Evolutionary conservation across 2,113 vertebrate species (phyloP).

Genomic region (Lipophrys pholis): DNA sequence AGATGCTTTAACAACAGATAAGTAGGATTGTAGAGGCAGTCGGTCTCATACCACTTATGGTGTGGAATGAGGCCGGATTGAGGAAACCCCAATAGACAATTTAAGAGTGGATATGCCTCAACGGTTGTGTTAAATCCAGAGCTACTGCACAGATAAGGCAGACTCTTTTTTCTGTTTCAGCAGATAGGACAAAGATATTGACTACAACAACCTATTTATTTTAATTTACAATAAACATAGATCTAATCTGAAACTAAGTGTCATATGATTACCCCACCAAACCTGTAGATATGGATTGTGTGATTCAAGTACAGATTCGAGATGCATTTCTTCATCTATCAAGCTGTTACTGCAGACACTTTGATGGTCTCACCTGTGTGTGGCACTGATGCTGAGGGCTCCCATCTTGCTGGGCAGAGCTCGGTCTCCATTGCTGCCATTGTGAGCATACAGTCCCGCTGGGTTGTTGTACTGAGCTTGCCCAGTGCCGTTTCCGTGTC

Average conservation of each 20-base stretch:
- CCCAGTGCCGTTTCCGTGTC: constrained; percentile 60
- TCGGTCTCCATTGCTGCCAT: constrained; percentile 81
- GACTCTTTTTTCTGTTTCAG: too few relatives aligned
- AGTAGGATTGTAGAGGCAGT: constrained; percentile 15
- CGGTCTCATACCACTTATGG: constrained; percentile 5
- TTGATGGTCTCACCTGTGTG: constrained; percentile 84
- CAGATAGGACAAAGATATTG: too few relatives aligned
- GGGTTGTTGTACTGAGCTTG: constrained; percentile 86
- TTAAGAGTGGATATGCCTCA: too few relatives aligned
- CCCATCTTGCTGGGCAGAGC: constrained; percentile 88
- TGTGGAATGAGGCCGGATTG: constrained; percentile 5
- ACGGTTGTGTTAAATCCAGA: too few relatives aligned
- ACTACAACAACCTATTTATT: too few relatives aligned
- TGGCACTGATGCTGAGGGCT: constrained; percentile 85
- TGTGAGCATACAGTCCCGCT: constrained; percentile 79
- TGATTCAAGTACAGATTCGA: not conserved
- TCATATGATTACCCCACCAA: too few relatives aligned
- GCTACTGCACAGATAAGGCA: too few relatives aligned
- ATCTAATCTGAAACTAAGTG: too few relatives aligned
- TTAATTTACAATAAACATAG: too few relatives aligned
- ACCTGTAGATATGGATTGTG: too few relatives aligned
- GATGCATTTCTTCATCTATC: not conserved
- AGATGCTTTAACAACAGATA: constrained; percentile 13
- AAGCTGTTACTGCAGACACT: not conserved
- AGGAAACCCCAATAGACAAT: not conserved